Base-by-base conservation (phyloP, 1,140 invertebrate species). In the Leptonema lineaticorne region DNA sequence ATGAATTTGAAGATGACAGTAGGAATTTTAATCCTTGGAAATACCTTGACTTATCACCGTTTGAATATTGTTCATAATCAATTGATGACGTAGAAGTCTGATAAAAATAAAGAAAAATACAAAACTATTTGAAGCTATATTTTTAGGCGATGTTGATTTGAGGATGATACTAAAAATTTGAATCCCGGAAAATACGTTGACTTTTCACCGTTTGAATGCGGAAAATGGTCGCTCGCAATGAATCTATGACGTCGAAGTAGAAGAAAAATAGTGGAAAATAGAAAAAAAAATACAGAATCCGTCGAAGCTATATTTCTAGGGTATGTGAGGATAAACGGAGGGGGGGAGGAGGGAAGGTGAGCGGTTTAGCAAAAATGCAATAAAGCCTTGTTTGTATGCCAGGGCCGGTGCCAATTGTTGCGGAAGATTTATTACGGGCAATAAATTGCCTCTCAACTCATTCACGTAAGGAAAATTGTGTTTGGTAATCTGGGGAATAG, bases 401-500 rank as follows among this genome's bases (percentile, higher is more conserved):
- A 24, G 20, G 50, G 50, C 22, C 22, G 9, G 50, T 53, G 50
- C 50, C 50, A 53, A 53, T 53, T 53, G 50, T 53, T 53, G 50
- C 50, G 22, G 50, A 53, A 53, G 50, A 53, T 53, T 53, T 53
- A 53, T 53, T 53, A 22, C 24, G 18, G 50, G 50, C 50, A 53
- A 53, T 53, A 53, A 53, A 53, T 53, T 53, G 50, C 22, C 50
- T 8, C 50, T 53, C 50, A 22, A 14, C 50, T 53, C 50, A 26
- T 24, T 53, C 50, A 53, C 50, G 50, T 53, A 26, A 53, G 22
- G 50, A 53, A 53, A 53, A 53, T 53, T 53, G 50, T 53, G 50
- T 53, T 53, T 53, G 50, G 50, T 53, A 53, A 53, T 53, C 50
- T 53, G 50, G 50, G 50, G 50, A 53, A 53, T 53, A 53, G 50